These are phyloP conservation scores for Nomada hirtipes DNA, from an alignment of 2,888 invertebrate genomes.

Conservation along the genomic window DNA sequence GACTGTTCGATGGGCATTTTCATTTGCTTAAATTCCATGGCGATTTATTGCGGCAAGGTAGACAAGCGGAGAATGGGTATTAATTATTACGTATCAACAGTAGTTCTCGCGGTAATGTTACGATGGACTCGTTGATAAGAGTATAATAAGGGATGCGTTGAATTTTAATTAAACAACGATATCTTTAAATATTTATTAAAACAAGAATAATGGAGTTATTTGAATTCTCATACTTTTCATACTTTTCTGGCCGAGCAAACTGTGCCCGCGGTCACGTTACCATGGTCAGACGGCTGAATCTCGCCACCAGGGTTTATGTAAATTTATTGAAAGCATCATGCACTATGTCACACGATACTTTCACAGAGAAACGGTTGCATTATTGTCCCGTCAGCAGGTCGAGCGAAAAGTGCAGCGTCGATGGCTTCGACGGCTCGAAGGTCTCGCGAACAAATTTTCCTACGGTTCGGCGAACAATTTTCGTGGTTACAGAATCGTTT, in stretches of 20 bases:
- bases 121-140: conserved; percentile 3
- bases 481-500: not conserved
- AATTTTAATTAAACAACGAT: not conserved
- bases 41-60: not conserved
- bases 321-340: conserved; percentile 30
- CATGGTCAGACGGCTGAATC: not conserved
- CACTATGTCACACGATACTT: conserved; percentile 22
- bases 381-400: conserved; percentile 31
- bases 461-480: not conserved
- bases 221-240: too few species aligned
- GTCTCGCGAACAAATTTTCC: not conserved
- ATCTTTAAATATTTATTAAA: not conserved
- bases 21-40: conserved; percentile 8
- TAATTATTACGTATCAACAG: too few species aligned
- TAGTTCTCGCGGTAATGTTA: not conserved
- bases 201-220: too few species aligned
- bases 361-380: conserved; percentile 18
- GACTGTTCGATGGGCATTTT: conserved; percentile 3
- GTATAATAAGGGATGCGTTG: not conserved
- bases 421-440: not conserved
- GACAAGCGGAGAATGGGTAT: not conserved
- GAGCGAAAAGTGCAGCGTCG: not conserved
- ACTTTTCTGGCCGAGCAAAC: not conserved
- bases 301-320: conserved; percentile 26
- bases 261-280: not conserved